phyloP scores from a whole-genome alignment of 2,113 vertebrate genomes.

The Ciconia boyciana region DNA sequence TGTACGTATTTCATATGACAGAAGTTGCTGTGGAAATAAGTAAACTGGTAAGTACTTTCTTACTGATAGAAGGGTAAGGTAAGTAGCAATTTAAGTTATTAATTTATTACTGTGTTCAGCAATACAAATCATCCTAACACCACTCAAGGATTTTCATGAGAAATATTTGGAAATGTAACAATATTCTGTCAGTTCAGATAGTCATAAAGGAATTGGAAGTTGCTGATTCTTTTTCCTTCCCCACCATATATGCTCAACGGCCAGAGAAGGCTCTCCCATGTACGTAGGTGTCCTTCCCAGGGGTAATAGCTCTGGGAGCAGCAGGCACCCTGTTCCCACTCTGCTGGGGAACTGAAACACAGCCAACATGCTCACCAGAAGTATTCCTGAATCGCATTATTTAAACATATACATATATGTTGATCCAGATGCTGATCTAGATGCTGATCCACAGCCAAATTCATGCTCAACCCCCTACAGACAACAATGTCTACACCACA shows the following conservation, averaged over 20 bases:
- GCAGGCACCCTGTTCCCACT: background rate
- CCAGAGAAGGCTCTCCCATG: background rate
- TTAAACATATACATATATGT: background rate
- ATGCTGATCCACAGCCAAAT: background rate
- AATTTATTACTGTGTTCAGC: background rate
- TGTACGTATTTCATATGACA: background rate
- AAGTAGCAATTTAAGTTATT: background rate
- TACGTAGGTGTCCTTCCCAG: background rate
- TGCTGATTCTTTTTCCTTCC: background rate
- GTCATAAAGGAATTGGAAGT: background rate
- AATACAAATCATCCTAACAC: background rate
- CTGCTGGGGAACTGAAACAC: background rate
- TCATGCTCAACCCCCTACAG: background rate
- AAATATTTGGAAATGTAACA: background rate
- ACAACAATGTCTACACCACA: background rate
- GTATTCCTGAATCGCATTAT: background rate
- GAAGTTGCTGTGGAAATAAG: background rate
- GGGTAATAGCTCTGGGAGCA: rapidly evolving
- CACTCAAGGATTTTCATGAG: background rate
- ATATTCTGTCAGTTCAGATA: background rate
- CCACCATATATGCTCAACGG: background rate
- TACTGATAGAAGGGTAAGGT: background rate
- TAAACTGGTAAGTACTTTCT: background rate
- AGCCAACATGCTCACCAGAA: background rate
- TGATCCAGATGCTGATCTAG: background rate